These are phyloP conservation scores for Mormyrus hasselquistii DNA, from an alignment of 2,797 vertebrate genomes.

Conservation along the genomic window DNA sequence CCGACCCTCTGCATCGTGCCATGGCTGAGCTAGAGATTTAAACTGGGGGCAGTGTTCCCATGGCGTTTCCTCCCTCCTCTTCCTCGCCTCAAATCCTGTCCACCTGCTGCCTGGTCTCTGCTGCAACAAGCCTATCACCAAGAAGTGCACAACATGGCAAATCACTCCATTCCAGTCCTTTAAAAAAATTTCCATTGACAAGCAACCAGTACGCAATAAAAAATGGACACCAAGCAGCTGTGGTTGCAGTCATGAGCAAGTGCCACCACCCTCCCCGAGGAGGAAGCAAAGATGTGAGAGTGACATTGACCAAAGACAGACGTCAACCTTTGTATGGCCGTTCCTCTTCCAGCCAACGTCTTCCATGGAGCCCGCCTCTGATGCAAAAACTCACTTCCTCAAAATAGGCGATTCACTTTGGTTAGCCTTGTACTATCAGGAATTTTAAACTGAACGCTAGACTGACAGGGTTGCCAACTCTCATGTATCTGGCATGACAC, in stretches of 20 bases:
- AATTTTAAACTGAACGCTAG: background rate
- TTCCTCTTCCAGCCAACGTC: background rate
- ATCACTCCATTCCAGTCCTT: background rate
- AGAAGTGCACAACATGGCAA: background rate
- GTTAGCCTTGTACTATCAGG: background rate
- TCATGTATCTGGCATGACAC: background rate
- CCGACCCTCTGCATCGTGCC: constrained; percentile 80
- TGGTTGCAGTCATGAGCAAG: background rate
- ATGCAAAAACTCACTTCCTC: background rate
- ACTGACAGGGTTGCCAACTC: background rate
- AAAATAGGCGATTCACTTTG: background rate
- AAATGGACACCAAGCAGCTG: constrained; percentile 1
- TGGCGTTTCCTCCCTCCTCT: background rate
- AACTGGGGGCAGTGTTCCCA: constrained; percentile 26
- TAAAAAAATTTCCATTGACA: background rate
- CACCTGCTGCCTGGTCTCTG: constrained; percentile 27
- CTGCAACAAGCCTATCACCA: constrained; percentile 27
- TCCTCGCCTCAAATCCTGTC: constrained; percentile 26
- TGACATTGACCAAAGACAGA: background rate
- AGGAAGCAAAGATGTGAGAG: background rate
- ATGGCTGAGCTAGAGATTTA: constrained; percentile 80
- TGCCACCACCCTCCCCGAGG: background rate
- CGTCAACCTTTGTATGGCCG: background rate
- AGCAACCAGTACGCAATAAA: background rate
- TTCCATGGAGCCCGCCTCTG: background rate